Evolutionary conservation across 2,888 invertebrate species (phyloP).

Genomic region (Drosophila phalerata): DNA sequence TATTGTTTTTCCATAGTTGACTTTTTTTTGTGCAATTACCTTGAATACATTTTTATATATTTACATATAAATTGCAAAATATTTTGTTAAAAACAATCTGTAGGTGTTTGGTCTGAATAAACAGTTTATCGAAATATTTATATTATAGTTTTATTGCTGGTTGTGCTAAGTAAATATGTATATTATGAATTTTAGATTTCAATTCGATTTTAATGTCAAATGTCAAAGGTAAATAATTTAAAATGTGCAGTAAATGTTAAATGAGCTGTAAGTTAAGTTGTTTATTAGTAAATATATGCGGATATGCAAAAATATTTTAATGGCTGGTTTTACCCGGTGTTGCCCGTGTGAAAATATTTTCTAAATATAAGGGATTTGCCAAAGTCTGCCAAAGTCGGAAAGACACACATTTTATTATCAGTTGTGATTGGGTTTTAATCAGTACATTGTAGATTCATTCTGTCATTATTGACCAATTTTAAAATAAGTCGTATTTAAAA

Average conservation of each 20-base stretch:
- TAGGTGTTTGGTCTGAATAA: background rate
- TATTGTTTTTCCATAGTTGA: conserved; percentile 25
- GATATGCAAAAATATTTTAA: background rate
- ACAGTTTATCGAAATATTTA: conserved; percentile 3
- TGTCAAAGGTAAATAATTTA: background rate
- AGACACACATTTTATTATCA: background rate
- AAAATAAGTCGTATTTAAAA: too few species aligned
- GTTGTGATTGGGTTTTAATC: background rate
- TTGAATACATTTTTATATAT: conserved; percentile 50
- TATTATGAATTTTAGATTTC: background rate
- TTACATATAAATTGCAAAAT: conserved; percentile 59
- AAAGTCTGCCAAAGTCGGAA: background rate
- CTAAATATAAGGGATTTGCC: background rate
- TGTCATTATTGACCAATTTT: too few species aligned
- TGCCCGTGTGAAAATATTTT: too few species aligned
- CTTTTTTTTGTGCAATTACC: conserved; percentile 65
- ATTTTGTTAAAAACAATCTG: conserved; percentile 39
- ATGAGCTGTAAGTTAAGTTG: background rate
- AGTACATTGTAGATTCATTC: background rate
- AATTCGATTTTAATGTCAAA: conserved; percentile 3
- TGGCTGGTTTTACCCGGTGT: background rate
- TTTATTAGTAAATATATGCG: background rate
- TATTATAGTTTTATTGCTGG: conserved; percentile 6
- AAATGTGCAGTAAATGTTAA: background rate
- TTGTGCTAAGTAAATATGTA: background rate